These are phyloP conservation scores for Fregata magnificens DNA, from an alignment of 2,113 vertebrate species.

Conservation along the genomic window DNA sequence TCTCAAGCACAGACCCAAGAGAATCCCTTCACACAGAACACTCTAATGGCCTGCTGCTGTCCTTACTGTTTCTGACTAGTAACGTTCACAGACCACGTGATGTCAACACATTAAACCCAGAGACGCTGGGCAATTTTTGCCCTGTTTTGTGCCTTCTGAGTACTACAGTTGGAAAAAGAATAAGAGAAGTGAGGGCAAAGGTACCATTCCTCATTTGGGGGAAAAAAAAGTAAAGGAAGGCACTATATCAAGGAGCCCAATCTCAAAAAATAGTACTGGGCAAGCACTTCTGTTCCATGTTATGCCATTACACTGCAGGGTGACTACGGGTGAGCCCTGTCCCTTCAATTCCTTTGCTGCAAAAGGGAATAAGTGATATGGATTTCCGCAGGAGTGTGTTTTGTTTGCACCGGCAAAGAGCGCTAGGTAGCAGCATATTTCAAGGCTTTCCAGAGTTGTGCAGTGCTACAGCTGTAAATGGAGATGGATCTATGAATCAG, in stretches of 20 bases:
- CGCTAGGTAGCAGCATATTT: neutral
- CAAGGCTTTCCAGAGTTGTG: neutral
- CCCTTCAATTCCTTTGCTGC: neutral
- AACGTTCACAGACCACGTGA: neutral
- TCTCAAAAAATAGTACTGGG: neutral
- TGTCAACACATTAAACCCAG: neutral
- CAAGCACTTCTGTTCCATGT: neutral
- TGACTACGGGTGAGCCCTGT: neutral
- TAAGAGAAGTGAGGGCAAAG: neutral
- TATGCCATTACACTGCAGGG: neutral
- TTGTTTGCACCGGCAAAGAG: neutral
- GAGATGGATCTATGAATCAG: neutral
- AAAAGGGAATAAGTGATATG: accelerated
- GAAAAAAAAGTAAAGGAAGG: neutral
- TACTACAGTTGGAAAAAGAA: neutral
- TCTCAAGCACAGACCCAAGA: neutral
- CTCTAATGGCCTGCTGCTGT: neutral
- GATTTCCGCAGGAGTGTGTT: neutral
- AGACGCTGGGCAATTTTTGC: neutral
- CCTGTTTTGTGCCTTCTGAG: neutral
- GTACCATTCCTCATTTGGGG: neutral
- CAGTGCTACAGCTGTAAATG: neutral
- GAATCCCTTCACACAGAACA: neutral
- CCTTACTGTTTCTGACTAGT: neutral
- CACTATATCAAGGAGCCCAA: neutral